These are phyloP conservation scores for Ophion slaviceki DNA, from an alignment of 2,888 invertebrate species.

Conservation along the genomic window DNA sequence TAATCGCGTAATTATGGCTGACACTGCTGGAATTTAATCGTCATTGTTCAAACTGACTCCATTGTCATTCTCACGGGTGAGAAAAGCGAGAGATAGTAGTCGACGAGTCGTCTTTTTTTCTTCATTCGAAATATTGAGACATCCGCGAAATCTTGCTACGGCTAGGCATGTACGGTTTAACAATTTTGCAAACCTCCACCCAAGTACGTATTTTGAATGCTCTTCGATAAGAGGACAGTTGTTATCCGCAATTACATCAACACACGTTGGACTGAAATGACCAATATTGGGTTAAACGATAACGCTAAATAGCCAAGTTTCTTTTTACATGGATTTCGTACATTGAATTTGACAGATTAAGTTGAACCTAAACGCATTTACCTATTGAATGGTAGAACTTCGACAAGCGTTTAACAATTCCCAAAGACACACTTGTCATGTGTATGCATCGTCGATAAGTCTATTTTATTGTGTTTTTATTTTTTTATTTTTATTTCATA, in stretches of 20 bases:
- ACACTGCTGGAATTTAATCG: neutral
- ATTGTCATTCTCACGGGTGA: neutral
- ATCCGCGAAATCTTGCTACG: neutral
- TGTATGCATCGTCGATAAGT: slow-evolving; percentile 41
- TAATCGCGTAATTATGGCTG: neutral
- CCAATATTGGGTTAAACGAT: slow-evolving; percentile 49
- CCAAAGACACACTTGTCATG: slow-evolving; percentile 42
- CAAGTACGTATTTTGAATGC: slow-evolving; percentile 1
- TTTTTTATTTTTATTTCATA: slow-evolving; percentile 52
- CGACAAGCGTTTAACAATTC: slow-evolving; percentile 39
- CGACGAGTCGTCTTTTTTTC: neutral
- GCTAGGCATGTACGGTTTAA: neutral
- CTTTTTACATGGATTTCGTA: slow-evolving; percentile 51
- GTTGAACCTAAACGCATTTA: slow-evolving; percentile 31
- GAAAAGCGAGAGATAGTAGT: neutral
- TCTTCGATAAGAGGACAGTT: neutral
- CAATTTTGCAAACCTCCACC: neutral
- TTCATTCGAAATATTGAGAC: neutral
- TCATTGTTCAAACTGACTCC: neutral
- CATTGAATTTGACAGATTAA: slow-evolving; percentile 50
- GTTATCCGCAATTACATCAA: slow-evolving; percentile 3
- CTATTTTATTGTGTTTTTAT: slow-evolving; percentile 59
- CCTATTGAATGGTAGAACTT: slow-evolving; percentile 22
- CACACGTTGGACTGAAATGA: slow-evolving; percentile 54
- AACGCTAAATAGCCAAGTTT: slow-evolving; percentile 42